Evolutionary conservation across 2,113 vertebrate species (phyloP).

Genomic region (Echinops telfairi): DNA sequence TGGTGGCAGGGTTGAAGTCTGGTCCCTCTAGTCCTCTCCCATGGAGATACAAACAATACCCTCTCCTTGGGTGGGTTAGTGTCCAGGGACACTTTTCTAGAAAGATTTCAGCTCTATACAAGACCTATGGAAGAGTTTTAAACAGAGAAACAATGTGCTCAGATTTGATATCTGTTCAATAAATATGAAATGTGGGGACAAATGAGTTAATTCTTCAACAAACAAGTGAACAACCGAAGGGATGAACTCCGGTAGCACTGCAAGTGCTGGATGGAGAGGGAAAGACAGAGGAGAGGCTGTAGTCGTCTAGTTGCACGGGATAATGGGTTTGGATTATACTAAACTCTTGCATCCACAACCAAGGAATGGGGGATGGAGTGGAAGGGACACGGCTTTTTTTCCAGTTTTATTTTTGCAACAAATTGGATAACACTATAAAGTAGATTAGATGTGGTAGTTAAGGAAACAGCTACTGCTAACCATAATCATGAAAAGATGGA

Average conservation of each 20-base stretch:
- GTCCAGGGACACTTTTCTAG: neutral
- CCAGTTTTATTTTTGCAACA: neutral
- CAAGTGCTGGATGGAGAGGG: neutral
- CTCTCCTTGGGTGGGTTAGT: too few relatives aligned
- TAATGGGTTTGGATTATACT: neutral
- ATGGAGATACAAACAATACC: too few relatives aligned
- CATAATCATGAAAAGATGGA: neutral
- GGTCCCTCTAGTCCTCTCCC: too few relatives aligned
- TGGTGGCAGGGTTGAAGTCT: too few relatives aligned
- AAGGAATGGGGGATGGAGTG: neutral
- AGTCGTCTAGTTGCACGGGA: neutral
- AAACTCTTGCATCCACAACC: neutral
- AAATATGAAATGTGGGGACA: neutral
- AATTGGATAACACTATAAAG: neutral
- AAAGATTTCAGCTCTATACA: neutral
- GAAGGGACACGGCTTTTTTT: neutral
- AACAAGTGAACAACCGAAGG: neutral
- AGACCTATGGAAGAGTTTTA: neutral
- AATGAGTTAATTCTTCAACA: neutral
- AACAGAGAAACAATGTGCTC: neutral
- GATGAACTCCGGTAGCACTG: neutral
- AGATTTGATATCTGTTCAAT: neutral
- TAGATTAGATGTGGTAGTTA: neutral
- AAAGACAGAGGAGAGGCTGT: neutral
- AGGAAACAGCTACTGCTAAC: neutral